phyloP scores from a whole-genome alignment of 2,797 vertebrate species.

The Enoplosus armatus region DNA sequence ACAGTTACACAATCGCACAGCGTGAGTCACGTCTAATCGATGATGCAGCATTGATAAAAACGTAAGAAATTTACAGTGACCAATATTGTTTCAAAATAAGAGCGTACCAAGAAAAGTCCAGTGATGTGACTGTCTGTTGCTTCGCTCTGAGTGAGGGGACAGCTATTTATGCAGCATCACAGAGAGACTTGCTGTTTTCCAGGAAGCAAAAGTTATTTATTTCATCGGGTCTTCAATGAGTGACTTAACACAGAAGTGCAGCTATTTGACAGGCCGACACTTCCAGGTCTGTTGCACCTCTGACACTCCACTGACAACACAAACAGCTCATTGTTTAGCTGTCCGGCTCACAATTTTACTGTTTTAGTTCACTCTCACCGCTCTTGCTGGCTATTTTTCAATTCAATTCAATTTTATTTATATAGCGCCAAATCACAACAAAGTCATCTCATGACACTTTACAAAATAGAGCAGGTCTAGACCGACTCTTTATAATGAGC shows the following conservation, averaged over 20 bases:
- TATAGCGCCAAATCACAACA: no score
- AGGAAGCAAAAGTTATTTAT: not conserved
- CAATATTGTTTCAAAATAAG: conserved; percentile 19
- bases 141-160: no score
- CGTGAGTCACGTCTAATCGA: conserved; percentile 43
- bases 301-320: not conserved
- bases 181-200: not conserved
- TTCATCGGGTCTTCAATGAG: not conserved
- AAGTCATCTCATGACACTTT: no score
- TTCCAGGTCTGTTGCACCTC: not conserved
- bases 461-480: no score
- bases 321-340: no score
- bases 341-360: no score
- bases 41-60: conserved; percentile 29
- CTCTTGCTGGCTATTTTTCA: no score
- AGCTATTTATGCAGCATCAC: not conserved
- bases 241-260: not conserved
- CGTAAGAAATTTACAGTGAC: conserved; percentile 10
- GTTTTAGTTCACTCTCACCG: no score
- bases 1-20: conserved; percentile 5
- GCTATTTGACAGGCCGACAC: no score
- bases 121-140: no score
- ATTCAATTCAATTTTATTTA: no score
- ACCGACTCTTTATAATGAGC: no score
- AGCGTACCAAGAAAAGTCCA: not conserved